Evolutionary conservation across 1,140 invertebrate genomes (phyloP), one percentile per base, ranked within the genome.

Genomic region (Dermatophagoides farinae): DNA sequence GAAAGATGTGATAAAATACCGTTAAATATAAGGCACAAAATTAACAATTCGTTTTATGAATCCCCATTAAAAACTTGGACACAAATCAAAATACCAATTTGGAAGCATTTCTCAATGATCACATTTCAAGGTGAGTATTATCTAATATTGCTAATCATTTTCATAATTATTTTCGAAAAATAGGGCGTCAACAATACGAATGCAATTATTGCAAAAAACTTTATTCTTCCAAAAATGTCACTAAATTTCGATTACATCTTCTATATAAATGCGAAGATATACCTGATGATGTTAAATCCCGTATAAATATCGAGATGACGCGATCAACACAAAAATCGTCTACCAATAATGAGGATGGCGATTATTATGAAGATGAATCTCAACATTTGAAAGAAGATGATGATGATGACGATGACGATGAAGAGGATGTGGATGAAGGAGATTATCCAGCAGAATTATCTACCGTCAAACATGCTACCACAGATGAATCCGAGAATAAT

Each of bases 191-290:
- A 23, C 31, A 23, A 16, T 60, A 38, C 31, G 4, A 60, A 50
- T 60, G 58, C 31, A 60, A 37, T 23, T 60, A 60, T 41, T 60
- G 58, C 31, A 44, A 47, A 18, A 49, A 47, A n/a, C 2, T 47
- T 31, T 60, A 60, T 41, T 46, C 58, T 31, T 49, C 43, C 10
- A 60, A 50, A 43, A 60, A 60, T 52, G 58, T 47, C 9, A 60
- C 58, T 23, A 60, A 60, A 50, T 60, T 46, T 52, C 43, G 58
- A 37, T 25, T 50, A n/a, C 58, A 60, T 60, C 38, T 60, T 11
- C 18, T 60, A 4, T 18, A 18, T 11, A 60, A 60, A 49, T 60
- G 58, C 20, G 16, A 38, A 14, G 5, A 49, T 6, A 60, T 60
- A 38, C 38, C 58, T 6, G 41, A 47, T 8, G 58, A 60, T 31